A percentile compares a stretch with the other conserved stretches of the same genome.
These are phyloP conservation scores for Clarias gariepinus DNA, from an alignment of 2,113 vertebrate species.

Conservation along the genomic window DNA sequence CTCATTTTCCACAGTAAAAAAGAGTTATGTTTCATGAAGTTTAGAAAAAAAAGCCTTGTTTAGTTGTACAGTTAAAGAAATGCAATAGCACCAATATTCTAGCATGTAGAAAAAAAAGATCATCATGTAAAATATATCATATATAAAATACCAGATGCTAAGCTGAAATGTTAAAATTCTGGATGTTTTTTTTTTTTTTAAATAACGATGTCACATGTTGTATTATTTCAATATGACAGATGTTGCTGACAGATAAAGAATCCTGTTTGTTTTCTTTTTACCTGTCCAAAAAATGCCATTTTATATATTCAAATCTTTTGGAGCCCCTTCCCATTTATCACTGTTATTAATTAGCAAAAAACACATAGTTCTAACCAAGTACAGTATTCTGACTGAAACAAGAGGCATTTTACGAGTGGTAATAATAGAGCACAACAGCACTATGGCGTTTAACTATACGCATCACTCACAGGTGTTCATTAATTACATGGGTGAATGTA, in stretches of 20 bases:
- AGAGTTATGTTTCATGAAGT: not conserved
- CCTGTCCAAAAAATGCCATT: not conserved
- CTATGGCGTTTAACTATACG: too few relatives aligned
- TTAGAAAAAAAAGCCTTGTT: not conserved
- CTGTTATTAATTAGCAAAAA: not conserved
- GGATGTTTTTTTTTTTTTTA: slow-evolving; percentile 3
- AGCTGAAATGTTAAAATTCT: not conserved
- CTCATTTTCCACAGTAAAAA: slow-evolving; percentile 1
- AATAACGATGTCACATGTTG: not conserved
- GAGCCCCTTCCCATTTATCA: not conserved
- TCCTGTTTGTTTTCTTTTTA: not conserved
- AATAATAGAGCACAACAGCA: too few relatives aligned
- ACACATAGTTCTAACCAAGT: not conserved
- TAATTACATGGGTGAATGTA: too few relatives aligned
- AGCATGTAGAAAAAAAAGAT: too few relatives aligned
- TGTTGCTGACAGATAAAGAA: slow-evolving; percentile 19
- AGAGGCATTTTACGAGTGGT: too few relatives aligned
- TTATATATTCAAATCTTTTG: not conserved
- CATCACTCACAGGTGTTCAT: too few relatives aligned
- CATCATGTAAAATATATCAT: too few relatives aligned
- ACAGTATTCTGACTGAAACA: not conserved
- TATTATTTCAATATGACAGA: slow-evolving; percentile 2
- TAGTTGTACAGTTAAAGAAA: not conserved
- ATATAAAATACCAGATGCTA: too few relatives aligned
- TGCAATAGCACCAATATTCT: too few relatives aligned